Base-by-base conservation (phyloP, 2,113 vertebrate genomes). In the Hippocampus abdominalis region DNA sequence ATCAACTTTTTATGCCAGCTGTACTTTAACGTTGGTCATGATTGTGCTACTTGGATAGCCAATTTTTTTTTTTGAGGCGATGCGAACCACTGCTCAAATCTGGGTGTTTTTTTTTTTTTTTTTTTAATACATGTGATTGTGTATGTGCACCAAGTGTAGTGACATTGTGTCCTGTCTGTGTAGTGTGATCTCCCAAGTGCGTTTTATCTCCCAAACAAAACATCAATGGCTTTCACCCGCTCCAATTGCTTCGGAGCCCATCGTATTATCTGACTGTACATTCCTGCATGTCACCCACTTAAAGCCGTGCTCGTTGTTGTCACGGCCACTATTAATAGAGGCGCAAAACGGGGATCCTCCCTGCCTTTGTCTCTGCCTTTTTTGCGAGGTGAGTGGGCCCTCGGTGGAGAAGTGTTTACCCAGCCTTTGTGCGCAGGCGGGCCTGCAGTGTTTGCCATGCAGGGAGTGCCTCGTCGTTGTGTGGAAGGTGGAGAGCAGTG, bases 391-490 rank as follows among this genome's bases (percentile, higher is more conserved):
- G 73, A 83, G 81, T 75, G 83, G 81, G 80, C 77, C 80, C 53
- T 1, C 44, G 81, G 80, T 82, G 80, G 78, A 71, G 78, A 86
- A 78, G 76, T 91, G 84, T 93, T 93, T 93, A 84, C 86, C 82
- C 81, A 89, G 85, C 84, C 81, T 90, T 91, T 89, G 87, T 91
- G 80, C 71, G 80, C 44, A 36, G 0, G 29, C 78, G 29, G 84
- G 86, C 81, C 80, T 46, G 69, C 83, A 72, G 54, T 92, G 86
- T 93, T 92, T 91, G 88, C 84, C 82, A 80, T 86, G 77, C 77
- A 87, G 89, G 88, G 89, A 89, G 91, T 89, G 89, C 78, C 84
- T 74, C 70, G 82, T 73, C 68, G 82, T 73, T 79, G 71, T 66
- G 39, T 64, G 68, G 32, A 39, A 48, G 80, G 72, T 40, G 63